Evolutionary conservation across 2,888 invertebrate genomes (phyloP), one percentile per base, ranked within the genome.

Genomic region (Coenonympha arcania): DNA sequence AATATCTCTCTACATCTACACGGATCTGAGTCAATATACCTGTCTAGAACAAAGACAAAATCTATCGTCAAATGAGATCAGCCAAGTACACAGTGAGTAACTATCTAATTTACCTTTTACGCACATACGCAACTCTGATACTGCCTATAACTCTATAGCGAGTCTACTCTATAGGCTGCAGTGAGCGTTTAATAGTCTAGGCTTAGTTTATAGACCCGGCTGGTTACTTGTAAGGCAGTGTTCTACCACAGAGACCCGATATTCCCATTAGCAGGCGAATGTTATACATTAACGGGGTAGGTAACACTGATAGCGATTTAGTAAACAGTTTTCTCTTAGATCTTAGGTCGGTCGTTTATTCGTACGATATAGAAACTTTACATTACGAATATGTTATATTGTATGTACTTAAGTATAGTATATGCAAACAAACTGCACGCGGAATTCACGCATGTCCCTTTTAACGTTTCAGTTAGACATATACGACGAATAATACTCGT

Each of bases 231-330:
- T 45, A 37, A 36, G 45, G 28, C 11, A 45, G 45, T 45, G 45
- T 45, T 45, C 36, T 45, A 36, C 45, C 36, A 28, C 36, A 37
- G 45, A 45, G 45, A 45, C 45, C 45, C 37, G 45, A 45, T 45
- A 45, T 45, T 45, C 36, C 45, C 45, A 45, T 45, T 45, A 45
- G 45, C 45, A 11, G 28, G 36, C 36, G 45, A 37, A 45, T 45
- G 45, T 45, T 37, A 26, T 45, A 45, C 45, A 45, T 45, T 45
- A 33, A 45, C 44, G 15, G 36, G 26, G 45, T 45, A 37, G 45
- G 45, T 45, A 8, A 37, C 24, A 37, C 28, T 45, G 45, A 45
- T 45, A 45, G 36, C 26, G 45, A 19, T 45, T 45, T 43, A 43
- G 49, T 45, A 24, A 44, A 44, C 34, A 34, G 33, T 44, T 34